Evolutionary conservation across 2,888 invertebrate species (phyloP), one percentile per base, ranked within the genome.

Genomic region (Geophilus truncorum): DNA sequence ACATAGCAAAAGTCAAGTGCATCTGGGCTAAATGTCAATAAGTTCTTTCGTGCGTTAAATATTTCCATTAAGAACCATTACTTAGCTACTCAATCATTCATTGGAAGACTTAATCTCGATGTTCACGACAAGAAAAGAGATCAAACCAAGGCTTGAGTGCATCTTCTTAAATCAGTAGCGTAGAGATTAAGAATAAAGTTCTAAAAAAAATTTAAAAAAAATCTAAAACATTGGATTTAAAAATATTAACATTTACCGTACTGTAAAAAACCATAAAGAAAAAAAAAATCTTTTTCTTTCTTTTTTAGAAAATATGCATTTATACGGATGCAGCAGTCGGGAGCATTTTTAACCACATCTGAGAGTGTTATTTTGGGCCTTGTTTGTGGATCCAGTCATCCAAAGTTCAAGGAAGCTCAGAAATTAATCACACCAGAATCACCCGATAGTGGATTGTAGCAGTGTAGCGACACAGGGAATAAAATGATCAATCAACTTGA

Each of bases 271-370:
- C n/a, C n/a, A n/a, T n/a, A n/a, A n/a, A n/a, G n/a, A 15, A n/a
- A n/a, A 18, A 51, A 51, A 51, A 15, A 9, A 34, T 78, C 36
- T 4, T 34, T 79, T 51, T 70, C 36, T 12, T 40, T 62, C 30
- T 62, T 80, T 84, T 85, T 1, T 82, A 88, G 89, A 81, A 86
- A 87, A 83, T 88, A 86, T 82, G 88, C 88, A 4, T 88, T 88
- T 81, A 88, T 89, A 85, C 86, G 89, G 82, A 86, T 91, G 85
- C 87, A 89, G 80, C 86, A 87, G 23, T 86, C 87, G 80, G 90
- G 90, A 15, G 90, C 89, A 21, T 88, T 87, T 83, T 85, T 91
- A 80, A 90, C 90, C 1, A 90, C 90, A 1, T 88, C 89, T 83
- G 90, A 91, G 83, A 89, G 90, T 75, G 86, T 89, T 10, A 87